Evolutionary conservation across 2,113 vertebrate species (phyloP).

Genomic region (Lagopus muta): DNA sequence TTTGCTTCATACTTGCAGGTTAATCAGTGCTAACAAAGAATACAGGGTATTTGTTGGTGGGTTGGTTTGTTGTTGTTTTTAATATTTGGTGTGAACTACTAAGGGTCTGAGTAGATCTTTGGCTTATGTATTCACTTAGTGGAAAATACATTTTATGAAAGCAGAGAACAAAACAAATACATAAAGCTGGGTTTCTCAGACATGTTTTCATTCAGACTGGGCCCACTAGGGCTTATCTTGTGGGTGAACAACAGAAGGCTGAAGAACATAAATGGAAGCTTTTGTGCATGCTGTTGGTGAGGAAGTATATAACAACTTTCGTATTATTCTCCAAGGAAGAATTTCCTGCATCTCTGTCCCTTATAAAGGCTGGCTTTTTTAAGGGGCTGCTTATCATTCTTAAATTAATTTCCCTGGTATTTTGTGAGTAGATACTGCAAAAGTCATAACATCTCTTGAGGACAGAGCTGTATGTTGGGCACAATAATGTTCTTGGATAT

Average conservation of each 20-base stretch:
- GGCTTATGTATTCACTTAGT: not conserved
- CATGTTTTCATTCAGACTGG: not conserved
- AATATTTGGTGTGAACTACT: no score
- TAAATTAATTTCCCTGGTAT: not conserved
- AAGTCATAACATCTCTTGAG: not conserved
- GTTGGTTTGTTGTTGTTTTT: no score
- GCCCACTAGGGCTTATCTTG: accelerated
- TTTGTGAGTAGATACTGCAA: not conserved
- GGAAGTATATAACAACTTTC: not conserved
- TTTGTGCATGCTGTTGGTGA: not conserved
- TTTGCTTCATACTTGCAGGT: not conserved
- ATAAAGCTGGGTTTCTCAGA: not conserved
- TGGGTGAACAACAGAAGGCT: not conserved
- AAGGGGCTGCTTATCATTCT: not conserved
- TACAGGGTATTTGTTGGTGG: not conserved
- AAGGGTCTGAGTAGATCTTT: not conserved
- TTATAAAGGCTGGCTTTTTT: not conserved
- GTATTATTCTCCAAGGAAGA: not conserved
- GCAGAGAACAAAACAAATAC: not conserved
- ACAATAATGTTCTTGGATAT: not conserved
- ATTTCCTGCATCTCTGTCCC: not conserved
- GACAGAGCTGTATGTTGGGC: not conserved
- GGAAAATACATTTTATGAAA: not conserved
- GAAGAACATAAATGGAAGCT: not conserved
- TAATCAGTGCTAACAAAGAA: not conserved